These are phyloP conservation scores for Mastacembelus armatus DNA, from an alignment of 2,797 vertebrate genomes.

Conservation along the genomic window DNA sequence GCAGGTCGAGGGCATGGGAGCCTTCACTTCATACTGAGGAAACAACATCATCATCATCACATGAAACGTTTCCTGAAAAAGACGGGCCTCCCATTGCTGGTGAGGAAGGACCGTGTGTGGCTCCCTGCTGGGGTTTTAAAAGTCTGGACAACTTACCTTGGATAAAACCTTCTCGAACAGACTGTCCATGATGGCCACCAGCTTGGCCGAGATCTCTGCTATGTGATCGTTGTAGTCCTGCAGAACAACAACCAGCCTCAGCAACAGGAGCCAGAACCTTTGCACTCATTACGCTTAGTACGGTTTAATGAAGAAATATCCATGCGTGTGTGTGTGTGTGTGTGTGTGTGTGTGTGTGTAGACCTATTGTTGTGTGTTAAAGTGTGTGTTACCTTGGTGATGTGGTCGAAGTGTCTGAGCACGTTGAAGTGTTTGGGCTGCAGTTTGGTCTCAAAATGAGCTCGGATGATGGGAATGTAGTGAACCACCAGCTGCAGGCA, in stretches of 20 bases:
- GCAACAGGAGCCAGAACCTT: too few species aligned
- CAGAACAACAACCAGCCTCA: constrained; percentile 55
- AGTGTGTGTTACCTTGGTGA: constrained; percentile 90
- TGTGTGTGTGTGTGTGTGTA: too few species aligned
- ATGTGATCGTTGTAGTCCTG: constrained; percentile 99
- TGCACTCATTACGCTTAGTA: too few species aligned
- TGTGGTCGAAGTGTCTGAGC: constrained; percentile 97
- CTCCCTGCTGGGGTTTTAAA: too few species aligned
- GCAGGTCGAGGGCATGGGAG: constrained; percentile 95
- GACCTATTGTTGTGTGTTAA: too few species aligned
- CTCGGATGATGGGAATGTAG: constrained; percentile 95
- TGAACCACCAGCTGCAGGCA: constrained; percentile 97
- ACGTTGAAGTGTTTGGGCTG: constrained; percentile 94
- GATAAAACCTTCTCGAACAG: constrained; percentile 96
- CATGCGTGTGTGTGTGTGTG: too few species aligned
- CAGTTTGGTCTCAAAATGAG: constrained; percentile 94
- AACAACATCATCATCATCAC: background rate
- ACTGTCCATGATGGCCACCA: constrained; percentile 98
- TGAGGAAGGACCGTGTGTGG: too few species aligned
- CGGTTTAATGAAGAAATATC: too few species aligned
- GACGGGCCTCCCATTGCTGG: too few species aligned
- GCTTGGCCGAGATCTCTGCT: constrained; percentile 95
- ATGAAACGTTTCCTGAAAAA: too few species aligned
- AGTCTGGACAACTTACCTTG: constrained; percentile 85
- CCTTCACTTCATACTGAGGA: constrained; percentile 96